phyloP scores from a whole-genome alignment of 2,888 invertebrate species.

The Ormyrus labotus region DNA sequence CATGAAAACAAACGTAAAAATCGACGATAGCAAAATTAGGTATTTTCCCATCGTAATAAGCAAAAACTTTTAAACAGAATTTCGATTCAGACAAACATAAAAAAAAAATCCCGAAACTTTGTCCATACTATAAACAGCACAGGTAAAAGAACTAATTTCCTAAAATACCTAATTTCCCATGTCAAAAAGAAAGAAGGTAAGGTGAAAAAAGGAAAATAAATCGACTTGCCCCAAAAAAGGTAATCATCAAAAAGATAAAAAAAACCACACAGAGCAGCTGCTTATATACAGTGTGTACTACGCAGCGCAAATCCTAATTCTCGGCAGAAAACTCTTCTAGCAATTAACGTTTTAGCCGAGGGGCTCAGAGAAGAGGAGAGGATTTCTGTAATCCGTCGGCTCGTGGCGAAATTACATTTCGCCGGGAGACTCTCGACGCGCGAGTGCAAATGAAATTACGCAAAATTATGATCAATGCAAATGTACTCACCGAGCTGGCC shows the following conservation, averaged over 20 bases:
- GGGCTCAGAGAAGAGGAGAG: neutral
- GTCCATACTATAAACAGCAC: neutral
- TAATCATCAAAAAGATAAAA: too few relatives aligned
- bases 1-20: too few relatives aligned
- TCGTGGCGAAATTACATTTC: constrained; percentile 19
- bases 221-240: too few relatives aligned
- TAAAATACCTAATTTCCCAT: too few relatives aligned
- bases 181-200: neutral
- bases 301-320: constrained; percentile 21
- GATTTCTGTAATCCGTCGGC: constrained; percentile 3
- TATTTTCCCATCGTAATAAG: too few relatives aligned
- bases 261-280: too few relatives aligned
- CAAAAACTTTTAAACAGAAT: too few relatives aligned
- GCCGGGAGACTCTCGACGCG: neutral
- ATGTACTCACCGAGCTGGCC: constrained; percentile 78
- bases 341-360: constrained; percentile 38
- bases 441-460: constrained; percentile 15
- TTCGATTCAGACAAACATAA: too few relatives aligned
- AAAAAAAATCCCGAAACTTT: too few relatives aligned
- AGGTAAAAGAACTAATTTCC: neutral
- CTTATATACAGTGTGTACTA: constrained; percentile 1
- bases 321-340: constrained; percentile 25
- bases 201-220: too few relatives aligned
- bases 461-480: constrained; percentile 44
- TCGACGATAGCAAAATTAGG: too few relatives aligned